Percentiles rank a stretch among this genome's conserved stretches.
Evolutionary conservation across 1,140 invertebrate species (phyloP).

Genomic region (Mycetomoellerius zeteki): DNA sequence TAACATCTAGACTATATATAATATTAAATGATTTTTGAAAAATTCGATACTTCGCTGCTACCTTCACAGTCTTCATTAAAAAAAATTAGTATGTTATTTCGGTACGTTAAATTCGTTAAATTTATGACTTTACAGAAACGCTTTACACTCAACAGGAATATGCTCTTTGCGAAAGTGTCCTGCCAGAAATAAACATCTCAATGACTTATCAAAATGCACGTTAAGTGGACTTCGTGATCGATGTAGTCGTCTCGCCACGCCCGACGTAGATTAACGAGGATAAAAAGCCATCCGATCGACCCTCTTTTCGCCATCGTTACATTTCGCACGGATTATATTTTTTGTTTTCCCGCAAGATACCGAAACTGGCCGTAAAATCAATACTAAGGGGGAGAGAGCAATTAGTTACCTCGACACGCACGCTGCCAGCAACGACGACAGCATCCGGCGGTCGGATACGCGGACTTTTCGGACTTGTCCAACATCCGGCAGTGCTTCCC

Average conservation of each 20-base stretch:
- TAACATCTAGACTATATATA: neutral
- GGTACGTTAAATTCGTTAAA: neutral
- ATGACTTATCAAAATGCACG: slow-evolving; percentile 38
- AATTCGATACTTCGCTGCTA: neutral
- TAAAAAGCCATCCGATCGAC: slow-evolving; percentile 21
- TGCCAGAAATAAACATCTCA: slow-evolving; percentile 22
- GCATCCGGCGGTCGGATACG: slow-evolving; percentile 73
- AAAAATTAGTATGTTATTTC: neutral
- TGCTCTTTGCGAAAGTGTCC: slow-evolving; percentile 39
- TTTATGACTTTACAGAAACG: neutral
- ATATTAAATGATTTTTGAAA: neutral
- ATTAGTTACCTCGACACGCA: slow-evolving; percentile 74
- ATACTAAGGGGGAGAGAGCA: slow-evolving; percentile 52
- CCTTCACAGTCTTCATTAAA: neutral
- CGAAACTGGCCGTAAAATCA: slow-evolving; percentile 64
- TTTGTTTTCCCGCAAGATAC: slow-evolving; percentile 66
- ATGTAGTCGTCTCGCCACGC: slow-evolving; percentile 30
- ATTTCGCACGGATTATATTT: neutral
- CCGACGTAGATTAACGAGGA: slow-evolving; percentile 48
- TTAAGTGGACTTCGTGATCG: slow-evolving; percentile 50
- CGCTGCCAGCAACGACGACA: slow-evolving; percentile 56
- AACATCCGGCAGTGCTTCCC: slow-evolving; percentile 65
- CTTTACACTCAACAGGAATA: slow-evolving; percentile 17
- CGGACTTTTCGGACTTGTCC: slow-evolving; percentile 73
- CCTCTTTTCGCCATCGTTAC: slow-evolving; percentile 23